Evolutionary conservation across 2,888 invertebrate genomes (phyloP).

Genomic region (Limulus polyphemus): DNA sequence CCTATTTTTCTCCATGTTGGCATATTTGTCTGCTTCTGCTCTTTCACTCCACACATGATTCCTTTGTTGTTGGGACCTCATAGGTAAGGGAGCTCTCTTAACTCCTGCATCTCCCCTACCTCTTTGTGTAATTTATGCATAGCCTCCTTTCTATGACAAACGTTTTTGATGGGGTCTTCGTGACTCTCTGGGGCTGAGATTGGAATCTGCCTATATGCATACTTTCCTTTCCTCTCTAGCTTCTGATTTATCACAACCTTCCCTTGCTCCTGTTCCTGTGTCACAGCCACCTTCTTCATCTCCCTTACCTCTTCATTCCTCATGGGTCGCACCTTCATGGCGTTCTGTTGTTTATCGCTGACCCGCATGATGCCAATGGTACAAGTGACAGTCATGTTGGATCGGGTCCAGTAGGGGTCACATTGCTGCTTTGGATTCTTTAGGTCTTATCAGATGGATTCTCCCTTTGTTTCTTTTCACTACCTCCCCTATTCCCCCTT

Average conservation of each 20-base stretch:
- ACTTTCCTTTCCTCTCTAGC: not conserved
- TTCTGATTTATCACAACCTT: not conserved
- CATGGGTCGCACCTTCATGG: too few relatives aligned
- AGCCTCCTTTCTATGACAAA: too few relatives aligned
- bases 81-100: too few relatives aligned
- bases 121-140: not conserved
- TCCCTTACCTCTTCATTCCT: not conserved
- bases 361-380: too few relatives aligned
- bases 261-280: too few relatives aligned
- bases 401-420: too few relatives aligned
- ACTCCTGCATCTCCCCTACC: not conserved
- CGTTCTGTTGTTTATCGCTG: too few relatives aligned
- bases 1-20: not conserved
- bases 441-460: not conserved
- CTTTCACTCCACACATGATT: not conserved
- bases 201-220: too few relatives aligned
- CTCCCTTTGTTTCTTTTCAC: not conserved
- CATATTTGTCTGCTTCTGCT: not conserved
- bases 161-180: too few relatives aligned
- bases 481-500: not conserved
- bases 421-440: too few relatives aligned
- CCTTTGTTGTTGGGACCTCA: not conserved
- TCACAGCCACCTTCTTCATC: not conserved
- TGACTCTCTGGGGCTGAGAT: too few relatives aligned
- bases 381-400: too few relatives aligned